These are phyloP conservation scores for Gallinago paraguaiae DNA, from an alignment of 2,113 vertebrate species.

Conservation along the genomic window DNA sequence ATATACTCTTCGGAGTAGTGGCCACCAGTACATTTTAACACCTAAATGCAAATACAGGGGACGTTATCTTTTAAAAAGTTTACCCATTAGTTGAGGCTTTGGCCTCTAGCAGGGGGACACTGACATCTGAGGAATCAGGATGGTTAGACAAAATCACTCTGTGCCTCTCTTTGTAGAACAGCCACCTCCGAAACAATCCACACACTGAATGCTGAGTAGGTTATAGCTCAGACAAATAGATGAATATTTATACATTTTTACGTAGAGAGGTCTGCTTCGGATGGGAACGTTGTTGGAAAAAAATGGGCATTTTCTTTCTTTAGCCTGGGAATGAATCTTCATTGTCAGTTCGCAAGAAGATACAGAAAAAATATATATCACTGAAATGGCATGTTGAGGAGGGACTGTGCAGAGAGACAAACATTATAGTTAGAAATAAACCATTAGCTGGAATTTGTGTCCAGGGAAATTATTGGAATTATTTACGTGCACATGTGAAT, in stretches of 20 bases:
- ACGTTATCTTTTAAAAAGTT: not conserved
- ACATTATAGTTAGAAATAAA: slow-evolving; percentile 25
- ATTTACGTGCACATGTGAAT: slow-evolving; percentile 1
- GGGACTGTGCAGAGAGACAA: not conserved
- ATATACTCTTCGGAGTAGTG: not conserved
- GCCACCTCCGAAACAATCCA: not conserved
- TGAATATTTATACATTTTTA: not conserved
- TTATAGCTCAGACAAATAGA: not conserved
- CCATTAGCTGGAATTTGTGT: slow-evolving; percentile 22
- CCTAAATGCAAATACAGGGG: not conserved
- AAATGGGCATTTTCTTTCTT: not conserved
- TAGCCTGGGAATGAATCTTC: not conserved
- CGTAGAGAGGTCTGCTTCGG: not conserved
- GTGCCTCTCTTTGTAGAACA: not conserved
- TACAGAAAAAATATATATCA: not conserved
- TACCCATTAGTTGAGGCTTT: not conserved
- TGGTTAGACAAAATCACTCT: not conserved
- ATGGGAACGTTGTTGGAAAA: not conserved
- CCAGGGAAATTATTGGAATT: slow-evolving; percentile 35
- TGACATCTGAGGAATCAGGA: not conserved
- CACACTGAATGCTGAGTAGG: not conserved
- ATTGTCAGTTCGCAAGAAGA: not conserved
- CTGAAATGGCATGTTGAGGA: not conserved
- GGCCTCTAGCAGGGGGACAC: not conserved
- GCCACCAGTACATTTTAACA: not conserved